Percentiles rank a stretch among this genome's conserved stretches.
Conservation (phyloP, 2,797 vertebrate genomes). For the Diceros bicornis region DNA sequence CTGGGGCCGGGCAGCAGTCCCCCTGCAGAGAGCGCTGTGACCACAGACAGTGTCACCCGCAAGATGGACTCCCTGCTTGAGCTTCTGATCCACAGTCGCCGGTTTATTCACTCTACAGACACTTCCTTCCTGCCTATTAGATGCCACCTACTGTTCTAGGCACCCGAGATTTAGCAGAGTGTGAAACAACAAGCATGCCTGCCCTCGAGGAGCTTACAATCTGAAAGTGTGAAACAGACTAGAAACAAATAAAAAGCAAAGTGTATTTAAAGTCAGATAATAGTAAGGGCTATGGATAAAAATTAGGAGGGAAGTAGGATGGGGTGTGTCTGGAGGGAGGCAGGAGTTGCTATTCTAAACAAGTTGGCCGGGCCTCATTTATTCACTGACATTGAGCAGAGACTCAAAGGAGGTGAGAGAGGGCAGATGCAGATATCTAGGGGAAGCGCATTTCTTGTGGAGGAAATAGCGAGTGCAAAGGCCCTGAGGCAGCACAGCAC, state of each 20-base stretch:
- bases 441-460: not conserved
- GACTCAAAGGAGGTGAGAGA: not conserved
- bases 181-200: rapidly evolving
- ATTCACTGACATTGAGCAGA: too few relatives aligned
- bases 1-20: too few relatives aligned
- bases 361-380: not conserved
- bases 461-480: not conserved
- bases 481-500: too few relatives aligned
- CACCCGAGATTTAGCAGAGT: rapidly evolving
- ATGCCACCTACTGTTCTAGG: rapidly evolving
- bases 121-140: too few relatives aligned
- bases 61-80: not conserved
- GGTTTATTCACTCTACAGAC: too few relatives aligned
- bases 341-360: too few relatives aligned
- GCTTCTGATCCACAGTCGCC: not conserved
- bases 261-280: rapidly evolving
- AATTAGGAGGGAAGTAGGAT: not conserved
- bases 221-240: too few relatives aligned
- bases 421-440: rapidly evolving
- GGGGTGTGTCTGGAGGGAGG: too few relatives aligned
- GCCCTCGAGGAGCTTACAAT: not conserved
- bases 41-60: too few relatives aligned
- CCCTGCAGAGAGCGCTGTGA: not conserved
- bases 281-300: not conserved
- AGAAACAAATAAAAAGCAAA: too few relatives aligned